A percentile compares a stretch with the other conserved stretches of the same genome.
Evolutionary conservation across 2,113 vertebrate species (phyloP).

Genomic region (Protobothrops flavoviridis): DNA sequence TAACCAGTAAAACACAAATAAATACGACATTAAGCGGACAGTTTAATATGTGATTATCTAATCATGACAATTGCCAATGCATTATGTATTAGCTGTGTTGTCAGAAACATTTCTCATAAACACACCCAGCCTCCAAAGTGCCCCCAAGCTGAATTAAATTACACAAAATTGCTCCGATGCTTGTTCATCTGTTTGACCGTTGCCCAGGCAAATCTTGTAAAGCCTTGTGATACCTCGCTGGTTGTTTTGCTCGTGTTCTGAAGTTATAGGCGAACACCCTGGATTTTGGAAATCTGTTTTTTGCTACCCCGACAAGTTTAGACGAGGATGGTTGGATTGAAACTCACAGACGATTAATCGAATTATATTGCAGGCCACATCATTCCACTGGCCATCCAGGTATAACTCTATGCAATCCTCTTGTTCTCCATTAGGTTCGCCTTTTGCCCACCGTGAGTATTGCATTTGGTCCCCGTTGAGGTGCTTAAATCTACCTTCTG

Average conservation of each 20-base stretch:
- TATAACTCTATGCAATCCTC: background rate
- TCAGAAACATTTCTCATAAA: background rate
- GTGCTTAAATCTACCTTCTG: slow-evolving; percentile 6
- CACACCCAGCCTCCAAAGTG: background rate
- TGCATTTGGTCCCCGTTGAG: background rate
- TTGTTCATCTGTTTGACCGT: background rate
- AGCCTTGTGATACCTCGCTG: background rate
- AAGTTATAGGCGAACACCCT: background rate
- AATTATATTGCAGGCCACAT: fast-evolving
- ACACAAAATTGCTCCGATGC: background rate
- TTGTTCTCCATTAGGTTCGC: slow-evolving; percentile 5
- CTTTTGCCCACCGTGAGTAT: background rate
- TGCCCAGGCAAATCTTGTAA: background rate
- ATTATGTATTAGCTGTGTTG: background rate
- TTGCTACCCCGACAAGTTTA: too few relatives aligned
- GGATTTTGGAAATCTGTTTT: background rate
- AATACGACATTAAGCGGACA: background rate
- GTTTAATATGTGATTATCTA: background rate
- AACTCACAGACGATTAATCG: slow-evolving; percentile 22
- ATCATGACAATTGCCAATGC: background rate
- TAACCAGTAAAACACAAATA: background rate
- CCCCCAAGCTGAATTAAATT: background rate
- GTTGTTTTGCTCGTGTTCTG: background rate
- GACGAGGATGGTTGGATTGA: background rate
- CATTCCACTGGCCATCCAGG: background rate